Conservation (phyloP, 2,888 invertebrate genomes). For the Labia minor region DNA sequence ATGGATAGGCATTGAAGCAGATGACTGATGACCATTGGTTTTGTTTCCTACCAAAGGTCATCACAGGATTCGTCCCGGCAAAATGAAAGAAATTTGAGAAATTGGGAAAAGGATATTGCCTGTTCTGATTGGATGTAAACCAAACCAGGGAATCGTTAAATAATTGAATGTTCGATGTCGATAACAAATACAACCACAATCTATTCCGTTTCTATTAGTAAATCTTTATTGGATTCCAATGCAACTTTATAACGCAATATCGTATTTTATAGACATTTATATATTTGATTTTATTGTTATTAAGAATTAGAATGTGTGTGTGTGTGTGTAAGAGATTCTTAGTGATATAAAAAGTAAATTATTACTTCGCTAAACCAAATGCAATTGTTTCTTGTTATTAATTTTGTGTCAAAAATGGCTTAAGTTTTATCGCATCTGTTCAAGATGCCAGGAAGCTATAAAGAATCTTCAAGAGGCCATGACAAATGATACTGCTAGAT, state of each 20-base stretch:
- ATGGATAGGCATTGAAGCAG: not conserved
- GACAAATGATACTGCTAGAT: conserved; percentile 6
- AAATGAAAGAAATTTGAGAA: not conserved
- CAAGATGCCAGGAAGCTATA: conserved; percentile 13
- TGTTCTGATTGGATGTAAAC: not conserved
- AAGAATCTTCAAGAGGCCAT: not conserved
- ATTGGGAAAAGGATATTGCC: not conserved
- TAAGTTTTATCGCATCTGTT: not conserved
- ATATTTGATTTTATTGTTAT: conserved; percentile 13
- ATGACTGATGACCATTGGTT: not conserved
- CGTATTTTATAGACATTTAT: not conserved
- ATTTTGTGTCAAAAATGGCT: conserved; percentile 13
- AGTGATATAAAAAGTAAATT: not conserved
- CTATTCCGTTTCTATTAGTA: not conserved
- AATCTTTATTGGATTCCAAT: conserved; percentile 6
- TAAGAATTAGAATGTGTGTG: not conserved
- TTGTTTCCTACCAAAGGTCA: not conserved
- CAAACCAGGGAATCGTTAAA: not conserved
- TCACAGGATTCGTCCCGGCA: not conserved
- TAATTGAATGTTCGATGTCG: not conserved
- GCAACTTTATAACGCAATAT: conserved; percentile 13
- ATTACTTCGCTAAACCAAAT: not conserved
- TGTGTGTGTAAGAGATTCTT: not conserved
- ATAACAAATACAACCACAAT: not conserved
- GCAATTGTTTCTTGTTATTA: not conserved